Evolutionary conservation across 1,140 invertebrate species (phyloP).

Genomic region (Octopus bimaculoides): DNA sequence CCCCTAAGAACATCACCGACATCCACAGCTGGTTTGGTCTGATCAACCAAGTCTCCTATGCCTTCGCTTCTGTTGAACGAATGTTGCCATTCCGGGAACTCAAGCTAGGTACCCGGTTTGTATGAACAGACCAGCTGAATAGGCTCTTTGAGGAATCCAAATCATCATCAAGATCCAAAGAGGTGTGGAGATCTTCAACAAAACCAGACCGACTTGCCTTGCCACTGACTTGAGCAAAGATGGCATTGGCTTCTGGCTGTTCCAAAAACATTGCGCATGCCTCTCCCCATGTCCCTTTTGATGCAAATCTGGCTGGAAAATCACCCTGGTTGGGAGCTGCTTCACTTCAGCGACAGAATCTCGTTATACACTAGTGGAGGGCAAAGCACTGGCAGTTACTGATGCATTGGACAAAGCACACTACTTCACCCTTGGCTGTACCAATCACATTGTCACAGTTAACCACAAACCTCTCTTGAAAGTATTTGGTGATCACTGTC

Average conservation of each 20-base stretch:
- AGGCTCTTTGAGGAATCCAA: constrained; percentile 19
- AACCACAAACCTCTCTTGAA: constrained; percentile 34
- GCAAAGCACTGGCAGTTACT: constrained; percentile 36
- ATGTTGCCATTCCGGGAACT: constrained; percentile 29
- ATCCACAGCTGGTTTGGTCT: constrained; percentile 27
- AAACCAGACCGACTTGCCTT: constrained; percentile 11
- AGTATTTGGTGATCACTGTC: constrained; percentile 22
- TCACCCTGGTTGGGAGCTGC: constrained; percentile 38
- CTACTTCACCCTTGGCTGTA: constrained; percentile 30
- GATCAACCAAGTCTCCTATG: constrained; percentile 21
- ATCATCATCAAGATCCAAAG: constrained; percentile 24
- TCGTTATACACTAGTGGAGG: constrained; percentile 31
- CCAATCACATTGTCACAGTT: constrained; percentile 28
- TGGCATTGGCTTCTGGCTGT: constrained; percentile 19
- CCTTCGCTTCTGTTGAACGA: constrained; percentile 19
- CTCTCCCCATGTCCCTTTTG: constrained; percentile 12
- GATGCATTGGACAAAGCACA: constrained; percentile 31
- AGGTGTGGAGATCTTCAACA: constrained; percentile 23
- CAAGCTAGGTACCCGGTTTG: constrained; percentile 21
- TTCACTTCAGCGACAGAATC: constrained; percentile 35
- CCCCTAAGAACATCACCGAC: constrained; percentile 27
- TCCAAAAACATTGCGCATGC: constrained; percentile 27
- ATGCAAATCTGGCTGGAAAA: constrained; percentile 26
- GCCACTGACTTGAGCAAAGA: constrained; percentile 22
- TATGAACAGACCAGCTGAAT: constrained; percentile 23